A percentile compares a stretch with the other conserved stretches of the same genome.
Conservation (phyloP, 2,888 invertebrate species). For the Zhengitettix transpicula region DNA sequence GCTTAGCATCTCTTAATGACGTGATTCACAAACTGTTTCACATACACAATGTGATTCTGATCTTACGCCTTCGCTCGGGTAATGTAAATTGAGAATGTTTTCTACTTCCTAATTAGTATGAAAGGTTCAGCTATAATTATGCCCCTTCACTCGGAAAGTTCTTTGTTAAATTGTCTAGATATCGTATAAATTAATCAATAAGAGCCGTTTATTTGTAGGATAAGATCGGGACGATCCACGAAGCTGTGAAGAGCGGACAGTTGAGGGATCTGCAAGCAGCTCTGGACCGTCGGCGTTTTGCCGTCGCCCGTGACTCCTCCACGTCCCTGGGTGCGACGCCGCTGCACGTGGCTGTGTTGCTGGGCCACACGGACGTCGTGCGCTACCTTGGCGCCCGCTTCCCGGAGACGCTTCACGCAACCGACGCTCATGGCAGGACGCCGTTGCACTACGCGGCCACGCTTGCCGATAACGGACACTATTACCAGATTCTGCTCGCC, state of each 20-base stretch:
- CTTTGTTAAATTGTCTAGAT: too few relatives aligned
- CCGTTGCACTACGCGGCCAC: constrained; percentile 78
- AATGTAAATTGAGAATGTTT: too few relatives aligned
- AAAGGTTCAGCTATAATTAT: too few relatives aligned
- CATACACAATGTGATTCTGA: too few relatives aligned
- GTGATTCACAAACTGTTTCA: too few relatives aligned
- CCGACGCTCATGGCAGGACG: constrained; percentile 67
- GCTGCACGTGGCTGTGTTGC: constrained; percentile 69
- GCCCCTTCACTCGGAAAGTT: too few relatives aligned
- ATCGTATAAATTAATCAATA: too few relatives aligned
- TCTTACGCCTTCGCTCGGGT: too few relatives aligned
- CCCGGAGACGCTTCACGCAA: constrained; percentile 69
- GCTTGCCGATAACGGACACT: constrained; percentile 70
- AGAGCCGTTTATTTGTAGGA: constrained; percentile 41
- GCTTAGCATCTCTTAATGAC: too few relatives aligned
- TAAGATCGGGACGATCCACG: constrained; percentile 78
- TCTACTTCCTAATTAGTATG: too few relatives aligned
- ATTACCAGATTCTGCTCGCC: constrained; percentile 68
- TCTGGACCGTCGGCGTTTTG: constrained; percentile 77
- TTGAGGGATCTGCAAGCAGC: constrained; percentile 70
- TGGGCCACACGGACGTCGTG: constrained; percentile 65
- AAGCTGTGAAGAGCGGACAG: constrained; percentile 70
- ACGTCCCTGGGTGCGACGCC: constrained; percentile 64
- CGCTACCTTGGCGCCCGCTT: constrained; percentile 47
- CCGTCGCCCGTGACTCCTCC: constrained; percentile 72